Evolutionary conservation across 2,888 invertebrate genomes (phyloP), one percentile per base, ranked within the genome.

Genomic region (Hydropsyche betteni): DNA sequence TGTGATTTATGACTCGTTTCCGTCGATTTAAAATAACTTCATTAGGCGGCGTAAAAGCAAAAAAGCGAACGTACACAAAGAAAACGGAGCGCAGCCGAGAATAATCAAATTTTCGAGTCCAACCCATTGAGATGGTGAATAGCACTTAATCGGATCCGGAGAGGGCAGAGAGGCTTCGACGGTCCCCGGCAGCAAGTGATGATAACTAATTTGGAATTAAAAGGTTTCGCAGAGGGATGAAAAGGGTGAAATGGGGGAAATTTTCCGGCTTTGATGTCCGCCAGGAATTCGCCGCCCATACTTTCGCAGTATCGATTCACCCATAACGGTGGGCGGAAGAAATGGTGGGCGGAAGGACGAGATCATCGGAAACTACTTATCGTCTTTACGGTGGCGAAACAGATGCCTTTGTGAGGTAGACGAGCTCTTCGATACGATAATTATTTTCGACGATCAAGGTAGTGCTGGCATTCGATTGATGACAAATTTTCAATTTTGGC

Each of bases 151-250:
- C 70, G 52, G 52, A 70, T 70, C 53, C 52, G 53, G 52, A 69
- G 52, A 16, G 52, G 36, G 61, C 33, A 16, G 33, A 64, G 36
- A 34, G 34, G 24, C 70, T 70, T 53, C n/a, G 33, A 53, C 53
- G 52, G 68, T 24, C 24, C 53, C 14, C 14, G 16, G 34, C 34
- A 36, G 64, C 51, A 53, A 53, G 70, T 70, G 70, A 70, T 70
- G 70, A 70, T 70, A 70, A 70, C 70, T 70, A 70, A 70, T 70
- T 70, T 70, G 14, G 52, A 70, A 70, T 70, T 70, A 52, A 70
- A 70, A 70, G 70, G 70, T 14, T 52, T 52, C 53, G 16, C n/a
- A 16, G 34, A 4, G 10, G 7, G 6, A 70, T 16, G 24, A 16
- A 44, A 14, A 44, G 69, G 36, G 51, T 38, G 69, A 14, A 38